Conservation (phyloP, 1,140 invertebrate species). For the Diachasma alloeum region DNA sequence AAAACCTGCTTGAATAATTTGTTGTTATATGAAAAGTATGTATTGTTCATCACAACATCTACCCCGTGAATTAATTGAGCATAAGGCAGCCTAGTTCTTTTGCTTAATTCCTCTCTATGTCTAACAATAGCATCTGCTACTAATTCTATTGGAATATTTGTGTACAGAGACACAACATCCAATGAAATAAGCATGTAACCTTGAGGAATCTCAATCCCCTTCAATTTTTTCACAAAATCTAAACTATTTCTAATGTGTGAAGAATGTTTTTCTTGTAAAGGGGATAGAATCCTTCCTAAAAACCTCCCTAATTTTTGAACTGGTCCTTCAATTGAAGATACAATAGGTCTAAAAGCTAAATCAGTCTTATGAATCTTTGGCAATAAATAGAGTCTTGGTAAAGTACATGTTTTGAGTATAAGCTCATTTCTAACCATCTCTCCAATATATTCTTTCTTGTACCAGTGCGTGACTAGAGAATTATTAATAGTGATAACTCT, state of each 20-base stretch:
- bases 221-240: not conserved
- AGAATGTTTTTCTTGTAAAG: not conserved
- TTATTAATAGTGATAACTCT: no score
- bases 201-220: not conserved
- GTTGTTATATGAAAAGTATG: not conserved
- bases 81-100: not conserved
- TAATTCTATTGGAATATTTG: not conserved
- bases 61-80: not conserved
- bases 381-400: not conserved
- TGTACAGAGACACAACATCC: not conserved
- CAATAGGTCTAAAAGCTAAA: not conserved
- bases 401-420: no score
- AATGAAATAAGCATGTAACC: not conserved
- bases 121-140: not conserved
- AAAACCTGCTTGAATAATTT: not conserved
- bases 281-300: not conserved
- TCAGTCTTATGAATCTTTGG: not conserved
- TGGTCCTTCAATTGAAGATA: not conserved
- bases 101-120: not conserved
- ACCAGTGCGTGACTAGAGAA: no score
- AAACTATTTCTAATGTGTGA: not conserved
- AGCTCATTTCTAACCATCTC: no score
- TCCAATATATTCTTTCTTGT: no score
- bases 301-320: not conserved
- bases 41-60: not conserved